Evolutionary conservation across 2,797 vertebrate species (phyloP).

Genomic region (Eurystomus glaucurus): DNA sequence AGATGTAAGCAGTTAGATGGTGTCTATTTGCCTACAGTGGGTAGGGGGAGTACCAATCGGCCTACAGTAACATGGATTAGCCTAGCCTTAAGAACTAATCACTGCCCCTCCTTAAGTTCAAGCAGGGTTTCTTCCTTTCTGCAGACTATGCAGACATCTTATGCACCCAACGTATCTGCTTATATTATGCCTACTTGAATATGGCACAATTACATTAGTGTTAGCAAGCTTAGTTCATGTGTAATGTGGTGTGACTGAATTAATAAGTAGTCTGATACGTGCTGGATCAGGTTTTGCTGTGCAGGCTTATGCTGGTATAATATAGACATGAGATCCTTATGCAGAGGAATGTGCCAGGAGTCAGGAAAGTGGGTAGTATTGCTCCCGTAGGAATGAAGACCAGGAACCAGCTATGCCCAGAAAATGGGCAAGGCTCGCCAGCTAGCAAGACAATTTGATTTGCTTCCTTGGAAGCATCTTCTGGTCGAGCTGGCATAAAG

Average conservation of each 20-base stretch:
- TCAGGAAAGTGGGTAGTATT: not conserved
- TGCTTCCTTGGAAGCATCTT: not conserved
- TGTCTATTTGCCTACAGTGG: not conserved
- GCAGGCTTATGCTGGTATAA: not conserved
- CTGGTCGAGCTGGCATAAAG: not conserved
- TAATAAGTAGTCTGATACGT: not conserved
- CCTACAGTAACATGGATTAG: not conserved
- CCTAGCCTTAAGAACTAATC: conserved; percentile 53
- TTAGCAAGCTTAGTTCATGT: not conserved
- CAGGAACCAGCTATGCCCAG: not conserved
- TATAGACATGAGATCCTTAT: not conserved
- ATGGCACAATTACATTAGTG: not conserved
- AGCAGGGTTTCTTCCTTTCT: conserved; percentile 53
- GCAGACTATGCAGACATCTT: conserved; percentile 30
- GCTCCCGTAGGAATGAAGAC: not conserved
- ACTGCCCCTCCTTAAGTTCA: conserved; percentile 61
- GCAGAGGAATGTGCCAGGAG: not conserved
- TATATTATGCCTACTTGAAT: not conserved
- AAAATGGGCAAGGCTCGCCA: not conserved
- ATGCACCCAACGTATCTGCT: not conserved
- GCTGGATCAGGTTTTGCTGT: not conserved
- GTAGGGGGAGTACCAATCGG: not conserved
- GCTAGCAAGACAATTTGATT: not conserved
- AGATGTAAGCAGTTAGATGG: not conserved
- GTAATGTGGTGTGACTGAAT: not conserved